Conservation (phyloP, 1,140 invertebrate genomes). For the Philotrypesis tridentata region DNA sequence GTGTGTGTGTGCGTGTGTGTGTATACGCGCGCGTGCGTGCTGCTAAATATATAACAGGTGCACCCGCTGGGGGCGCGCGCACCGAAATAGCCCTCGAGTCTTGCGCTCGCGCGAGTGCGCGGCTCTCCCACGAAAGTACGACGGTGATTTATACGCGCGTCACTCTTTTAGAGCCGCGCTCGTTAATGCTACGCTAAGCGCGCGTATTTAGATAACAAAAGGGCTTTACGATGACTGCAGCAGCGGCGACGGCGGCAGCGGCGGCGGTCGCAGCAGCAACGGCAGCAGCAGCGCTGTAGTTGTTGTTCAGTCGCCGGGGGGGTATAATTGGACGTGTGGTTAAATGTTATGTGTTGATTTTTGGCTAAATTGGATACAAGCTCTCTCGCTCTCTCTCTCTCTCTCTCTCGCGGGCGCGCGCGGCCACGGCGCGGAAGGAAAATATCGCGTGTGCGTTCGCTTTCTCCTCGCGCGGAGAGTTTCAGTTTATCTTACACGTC, state of each 20-base stretch:
- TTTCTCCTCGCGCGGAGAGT: not conserved
- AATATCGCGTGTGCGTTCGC: not conserved
- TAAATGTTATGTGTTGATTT: conserved; percentile 33
- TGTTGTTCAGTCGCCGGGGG: not conserved
- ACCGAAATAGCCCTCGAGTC: conserved; percentile 3
- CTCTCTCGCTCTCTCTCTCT: too few species aligned
- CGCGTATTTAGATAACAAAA: conserved; percentile 46
- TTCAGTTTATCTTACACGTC: not conserved
- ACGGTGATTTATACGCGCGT: conserved; percentile 39
- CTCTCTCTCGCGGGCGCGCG: too few species aligned
- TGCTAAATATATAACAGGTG: conserved; percentile 62
- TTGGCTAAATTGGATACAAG: conserved; percentile 30
- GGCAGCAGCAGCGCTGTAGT: not conserved
- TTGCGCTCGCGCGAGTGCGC: not conserved
- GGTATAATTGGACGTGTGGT: conserved; percentile 6
- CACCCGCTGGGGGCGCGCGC: conserved; percentile 2
- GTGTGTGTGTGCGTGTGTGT: too few species aligned
- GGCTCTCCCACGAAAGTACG: conserved; percentile 62
- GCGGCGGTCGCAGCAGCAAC: too few species aligned
- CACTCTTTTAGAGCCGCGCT: conserved; percentile 27
- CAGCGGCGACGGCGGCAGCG: too few species aligned
- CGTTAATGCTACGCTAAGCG: not conserved
- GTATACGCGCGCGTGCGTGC: not conserved
- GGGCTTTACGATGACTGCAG: not conserved
- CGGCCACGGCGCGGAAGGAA: not conserved